phyloP scores from a whole-genome alignment of 2,797 vertebrate species.

The Chaunax sp. region DNA sequence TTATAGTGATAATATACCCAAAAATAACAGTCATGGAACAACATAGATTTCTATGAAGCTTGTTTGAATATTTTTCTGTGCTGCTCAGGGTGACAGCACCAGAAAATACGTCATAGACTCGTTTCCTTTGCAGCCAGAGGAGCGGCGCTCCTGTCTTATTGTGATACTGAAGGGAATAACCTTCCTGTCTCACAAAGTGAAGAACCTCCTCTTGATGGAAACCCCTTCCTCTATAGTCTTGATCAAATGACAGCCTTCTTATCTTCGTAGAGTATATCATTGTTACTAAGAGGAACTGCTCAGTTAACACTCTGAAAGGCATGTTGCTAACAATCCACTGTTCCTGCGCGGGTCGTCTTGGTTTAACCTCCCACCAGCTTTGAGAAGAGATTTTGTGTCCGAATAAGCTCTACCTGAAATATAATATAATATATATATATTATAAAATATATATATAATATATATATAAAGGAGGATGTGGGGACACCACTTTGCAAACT shows the following conservation, averaged over 20 bases:
- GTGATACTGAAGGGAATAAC: conserved; percentile 32
- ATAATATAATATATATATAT: too few relatives aligned
- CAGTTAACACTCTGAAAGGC: conserved; percentile 49
- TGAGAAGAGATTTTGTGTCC: conserved; percentile 22
- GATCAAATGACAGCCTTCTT: conserved; percentile 56
- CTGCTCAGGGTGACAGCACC: background rate
- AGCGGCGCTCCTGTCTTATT: conserved; percentile 4
- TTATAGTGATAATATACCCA: conserved; percentile 27
- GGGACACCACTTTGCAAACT: too few relatives aligned
- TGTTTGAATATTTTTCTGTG: background rate
- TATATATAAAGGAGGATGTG: too few relatives aligned
- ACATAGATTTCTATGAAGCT: conserved; percentile 6
- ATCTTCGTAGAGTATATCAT: conserved; percentile 21
- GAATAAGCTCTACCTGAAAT: conserved; percentile 38
- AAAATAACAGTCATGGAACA: conserved; percentile 42
- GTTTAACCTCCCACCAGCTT: conserved; percentile 17
- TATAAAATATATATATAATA: too few relatives aligned
- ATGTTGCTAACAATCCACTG: conserved; percentile 43
- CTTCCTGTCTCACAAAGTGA: conserved; percentile 27
- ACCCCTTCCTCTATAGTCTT: conserved; percentile 37
- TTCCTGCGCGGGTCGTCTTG: conserved; percentile 20
- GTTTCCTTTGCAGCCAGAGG: conserved; percentile 13
- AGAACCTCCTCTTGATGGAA: conserved; percentile 33
- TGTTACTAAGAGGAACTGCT: conserved; percentile 32
- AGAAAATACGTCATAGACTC: background rate